Base-by-base conservation (phyloP, 2,797 vertebrate genomes). In the Malacoraja senta region DNA sequence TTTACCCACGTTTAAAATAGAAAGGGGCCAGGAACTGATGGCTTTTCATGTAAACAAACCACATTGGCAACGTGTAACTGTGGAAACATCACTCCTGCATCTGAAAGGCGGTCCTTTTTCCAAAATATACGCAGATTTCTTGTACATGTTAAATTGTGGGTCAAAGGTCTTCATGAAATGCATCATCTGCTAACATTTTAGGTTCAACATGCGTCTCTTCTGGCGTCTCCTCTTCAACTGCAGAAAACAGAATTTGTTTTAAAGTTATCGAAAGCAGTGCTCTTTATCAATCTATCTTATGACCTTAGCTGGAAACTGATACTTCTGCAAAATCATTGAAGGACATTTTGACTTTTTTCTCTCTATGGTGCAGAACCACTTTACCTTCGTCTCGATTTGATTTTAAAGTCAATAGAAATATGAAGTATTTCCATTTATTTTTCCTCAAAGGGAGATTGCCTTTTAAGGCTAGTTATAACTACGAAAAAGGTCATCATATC, bases 161-260 rank as follows among this genome's bases (percentile, higher is more conserved):
- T 96, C 95, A 96, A 90, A 96, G 95, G 38, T 96, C 96, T 72
- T 95, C 96, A 53, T 96, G 96, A 84, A 81, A 94, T 83, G 90
- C 12, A 93, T 29, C 68, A 76, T 92, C 90, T 76, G 93, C 63
- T 76, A 94, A 94, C 88, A 53, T 35, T 81, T 94, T 29, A 32
- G 19, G 58, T 53, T 78, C 79, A 77, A 26, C 93, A 93, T 91
- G 93, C 92, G 21, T 93, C 76, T 94, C 32, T 53, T 29, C 38
- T 93, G 94, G 84, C 24, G 94, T 53, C 26, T 68, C 58, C 12
- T 71, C 6, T 15, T 35, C 94, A 94, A 94, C 96, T 96, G 94
- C 94, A 77, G 68, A 15, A 58, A 53, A 90, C 8, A 90, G 26
- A 76, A 80, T 44, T n/a, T n/a, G n/a, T 44, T 53, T 53, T 19